Conservation (phyloP, 2,113 vertebrate species). For the Cephalopholis sonnerati region DNA sequence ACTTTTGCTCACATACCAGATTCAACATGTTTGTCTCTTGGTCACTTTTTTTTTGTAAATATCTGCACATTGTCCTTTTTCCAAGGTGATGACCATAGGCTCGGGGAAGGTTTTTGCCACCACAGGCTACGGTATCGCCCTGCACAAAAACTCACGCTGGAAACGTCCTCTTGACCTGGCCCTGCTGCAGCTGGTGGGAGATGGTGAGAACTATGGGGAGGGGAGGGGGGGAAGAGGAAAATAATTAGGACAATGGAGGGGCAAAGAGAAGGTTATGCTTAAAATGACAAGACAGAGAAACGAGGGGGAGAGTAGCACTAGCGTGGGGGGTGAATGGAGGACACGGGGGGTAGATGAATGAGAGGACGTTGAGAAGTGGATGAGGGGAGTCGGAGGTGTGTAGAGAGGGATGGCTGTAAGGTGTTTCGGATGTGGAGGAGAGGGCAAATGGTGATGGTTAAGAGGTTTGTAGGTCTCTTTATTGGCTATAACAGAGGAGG, state of each 20-base stretch:
- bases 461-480: conserved; percentile 59
- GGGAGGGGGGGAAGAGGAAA: conserved; percentile 18
- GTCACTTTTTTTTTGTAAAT: not conserved
- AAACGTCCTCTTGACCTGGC: conserved; percentile 94
- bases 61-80: conserved; percentile 45
- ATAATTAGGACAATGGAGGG: conserved; percentile 62
- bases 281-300: conserved; percentile 49
- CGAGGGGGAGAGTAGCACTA: not conserved
- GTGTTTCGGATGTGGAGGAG: conserved; percentile 53
- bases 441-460: conserved; percentile 42
- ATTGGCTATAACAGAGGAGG: conserved; percentile 38
- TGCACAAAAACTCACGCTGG: conserved; percentile 95
- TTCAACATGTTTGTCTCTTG: conserved; percentile 4
- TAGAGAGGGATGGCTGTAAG: conserved; percentile 33
- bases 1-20: conserved; percentile 9
- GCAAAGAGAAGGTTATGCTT: conserved; percentile 48
- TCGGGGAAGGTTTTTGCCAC: conserved; percentile 96
- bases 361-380: conserved; percentile 54
- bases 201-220: conserved; percentile 85
- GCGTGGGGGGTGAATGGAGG: conserved; percentile 30
- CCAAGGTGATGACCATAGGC: conserved; percentile 93
- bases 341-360: conserved; percentile 64
- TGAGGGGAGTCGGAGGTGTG: conserved; percentile 21
- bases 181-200: conserved; percentile 93
- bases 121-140: conserved; percentile 94